Conservation (phyloP, 1,140 invertebrate genomes). For the Trachymyrmex cornetzi region DNA sequence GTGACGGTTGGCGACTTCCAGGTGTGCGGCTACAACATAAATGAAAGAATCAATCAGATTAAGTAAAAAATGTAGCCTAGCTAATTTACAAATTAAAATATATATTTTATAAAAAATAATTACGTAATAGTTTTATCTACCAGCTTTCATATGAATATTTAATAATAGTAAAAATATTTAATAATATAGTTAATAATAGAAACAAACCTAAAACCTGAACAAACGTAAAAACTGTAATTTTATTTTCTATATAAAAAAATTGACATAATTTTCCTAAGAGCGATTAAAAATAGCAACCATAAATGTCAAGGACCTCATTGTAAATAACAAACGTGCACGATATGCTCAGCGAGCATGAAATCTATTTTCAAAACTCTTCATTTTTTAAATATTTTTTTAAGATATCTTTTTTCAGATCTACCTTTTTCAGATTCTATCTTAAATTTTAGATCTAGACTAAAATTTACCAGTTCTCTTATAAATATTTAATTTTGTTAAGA, state of each 20-base stretch:
- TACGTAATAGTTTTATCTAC: neutral
- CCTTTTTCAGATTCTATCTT: neutral
- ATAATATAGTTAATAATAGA: neutral
- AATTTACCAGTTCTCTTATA: neutral
- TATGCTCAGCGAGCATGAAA: neutral
- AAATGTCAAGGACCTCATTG: conserved; percentile 75
- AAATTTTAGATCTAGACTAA: neutral
- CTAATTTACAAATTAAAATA: neutral
- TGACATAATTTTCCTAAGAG: conserved; percentile 62
- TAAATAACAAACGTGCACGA: conserved; percentile 33
- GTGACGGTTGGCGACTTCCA: conserved; percentile 96
- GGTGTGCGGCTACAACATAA: conserved; percentile 91
- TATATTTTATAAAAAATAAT: neutral
- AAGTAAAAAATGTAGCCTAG: neutral
- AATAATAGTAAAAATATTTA: neutral
- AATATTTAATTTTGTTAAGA: conserved; percentile 11
- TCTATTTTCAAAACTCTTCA: neutral
- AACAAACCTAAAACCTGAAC: neutral
- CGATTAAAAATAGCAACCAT: conserved; percentile 53
- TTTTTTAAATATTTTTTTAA: neutral
- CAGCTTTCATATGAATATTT: neutral
- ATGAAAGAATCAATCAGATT: conserved; percentile 27
- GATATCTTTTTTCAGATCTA: too few relatives aligned
- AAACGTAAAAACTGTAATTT: conserved; percentile 15
- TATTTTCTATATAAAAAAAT: conserved; percentile 76